Conservation (phyloP, 1,140 invertebrate genomes). For the Polyergus mexicanus region DNA sequence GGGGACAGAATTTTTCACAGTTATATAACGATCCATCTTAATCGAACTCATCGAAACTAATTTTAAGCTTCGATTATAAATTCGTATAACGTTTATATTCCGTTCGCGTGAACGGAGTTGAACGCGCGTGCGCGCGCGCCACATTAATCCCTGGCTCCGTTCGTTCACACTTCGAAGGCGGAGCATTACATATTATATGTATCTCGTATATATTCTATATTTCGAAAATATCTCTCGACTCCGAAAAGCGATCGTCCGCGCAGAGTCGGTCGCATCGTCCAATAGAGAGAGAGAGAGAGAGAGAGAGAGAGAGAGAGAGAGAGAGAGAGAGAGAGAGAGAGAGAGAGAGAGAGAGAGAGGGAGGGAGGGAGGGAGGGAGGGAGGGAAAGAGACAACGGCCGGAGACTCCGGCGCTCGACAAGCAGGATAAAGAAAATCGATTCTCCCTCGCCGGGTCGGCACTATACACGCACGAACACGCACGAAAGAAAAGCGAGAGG, state of each 20-base stretch:
- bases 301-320: too few relatives aligned
- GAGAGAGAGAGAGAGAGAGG: neutral
- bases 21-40: neutral
- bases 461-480: slow-evolving; percentile 28
- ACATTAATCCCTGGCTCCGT: neutral
- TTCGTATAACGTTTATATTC: neutral
- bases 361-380: neutral
- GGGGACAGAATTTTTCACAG: neutral
- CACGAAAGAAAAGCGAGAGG: slow-evolving; percentile 57
- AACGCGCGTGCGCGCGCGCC: too few relatives aligned
- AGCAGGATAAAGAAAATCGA: slow-evolving; percentile 50
- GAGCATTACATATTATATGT: neutral
- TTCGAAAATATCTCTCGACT: neutral
- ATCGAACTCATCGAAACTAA: neutral
- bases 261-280: neutral
- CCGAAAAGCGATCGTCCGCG: slow-evolving; percentile 13
- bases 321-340: too few relatives aligned
- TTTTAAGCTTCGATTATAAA: neutral
- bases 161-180: neutral
- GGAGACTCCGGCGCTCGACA: slow-evolving; percentile 9
- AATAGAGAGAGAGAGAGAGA: neutral
- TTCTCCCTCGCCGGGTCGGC: slow-evolving; percentile 26
- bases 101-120: neutral
- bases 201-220: neutral
- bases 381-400: neutral